Percentiles rank a stretch among this genome's conserved stretches.
Evolutionary conservation across 2,888 invertebrate genomes (phyloP).

Genomic region (Pegoplata infirma): DNA sequence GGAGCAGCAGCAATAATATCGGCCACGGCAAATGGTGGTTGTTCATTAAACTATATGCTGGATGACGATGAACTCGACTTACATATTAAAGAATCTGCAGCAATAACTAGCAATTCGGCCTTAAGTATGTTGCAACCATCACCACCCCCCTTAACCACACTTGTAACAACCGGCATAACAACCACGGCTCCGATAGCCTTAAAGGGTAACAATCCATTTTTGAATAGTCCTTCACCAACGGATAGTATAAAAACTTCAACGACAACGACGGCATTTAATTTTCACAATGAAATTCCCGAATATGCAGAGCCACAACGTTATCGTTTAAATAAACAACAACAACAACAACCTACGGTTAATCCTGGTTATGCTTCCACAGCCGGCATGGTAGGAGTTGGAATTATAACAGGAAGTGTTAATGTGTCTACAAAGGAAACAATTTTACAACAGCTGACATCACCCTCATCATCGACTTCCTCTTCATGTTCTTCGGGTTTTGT

Average conservation of each 20-base stretch:
- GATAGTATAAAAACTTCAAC: conserved; percentile 63
- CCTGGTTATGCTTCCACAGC: conserved; percentile 27
- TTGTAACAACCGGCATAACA: conserved; percentile 65
- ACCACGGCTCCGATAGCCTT: conserved; percentile 74
- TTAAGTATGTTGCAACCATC: conserved; percentile 66
- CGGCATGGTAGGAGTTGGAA: too few species aligned
- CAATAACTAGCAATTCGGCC: conserved; percentile 65
- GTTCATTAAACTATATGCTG: conserved; percentile 57
- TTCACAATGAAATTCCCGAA: conserved; percentile 71
- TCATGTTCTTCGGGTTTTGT: conserved; percentile 68
- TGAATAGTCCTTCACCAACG: conserved; percentile 74
- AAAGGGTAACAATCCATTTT: conserved; percentile 74
- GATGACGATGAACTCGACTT: conserved; percentile 71
- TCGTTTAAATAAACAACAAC: conserved; percentile 68
- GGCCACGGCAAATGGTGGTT: conserved; percentile 46
- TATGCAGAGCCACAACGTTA: conserved; percentile 75
- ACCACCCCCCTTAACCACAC: conserved; percentile 70
- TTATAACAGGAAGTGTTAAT: conserved; percentile 35
- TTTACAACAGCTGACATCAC: conserved; percentile 77
- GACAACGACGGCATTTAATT: conserved; percentile 50
- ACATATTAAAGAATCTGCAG: conserved; percentile 71
- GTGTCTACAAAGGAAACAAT: conserved; percentile 51
- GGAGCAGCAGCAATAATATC: conserved; percentile 8
- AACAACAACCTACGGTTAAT: conserved; percentile 76
- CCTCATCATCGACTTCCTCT: conserved; percentile 49